Evolutionary conservation across 2,888 invertebrate species (phyloP), one percentile per base, ranked within the genome.

Genomic region (Neoitamus cyanurus): DNA sequence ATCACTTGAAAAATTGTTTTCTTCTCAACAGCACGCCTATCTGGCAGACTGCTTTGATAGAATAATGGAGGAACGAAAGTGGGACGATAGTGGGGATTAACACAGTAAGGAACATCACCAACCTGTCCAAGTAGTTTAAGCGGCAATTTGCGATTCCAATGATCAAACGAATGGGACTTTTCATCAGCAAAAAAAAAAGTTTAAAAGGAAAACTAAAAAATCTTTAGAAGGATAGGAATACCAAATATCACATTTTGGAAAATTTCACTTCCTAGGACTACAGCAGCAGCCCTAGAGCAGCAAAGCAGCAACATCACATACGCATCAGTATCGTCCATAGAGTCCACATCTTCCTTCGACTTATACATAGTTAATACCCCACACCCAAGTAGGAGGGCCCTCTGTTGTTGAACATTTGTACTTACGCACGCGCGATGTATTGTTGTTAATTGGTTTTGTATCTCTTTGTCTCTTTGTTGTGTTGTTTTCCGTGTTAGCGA

Each of bases 51-150:
- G 99, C 91, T 98, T 99, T 93, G 98, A 98, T 91, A 94, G 97
- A 93, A 96, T 98, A 93, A 95, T 96, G 90, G 97, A 98, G 90
- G 98, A 99, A 91, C 94, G 94, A 87, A 96, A 95, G 91, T 96
- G 96, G 96, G 93, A 94, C 85, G 96, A 96, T 90, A 94, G 95
- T 73, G 96, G 95, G 78, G 96, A 96, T 91, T 96, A 95, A 93
- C 92, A 69, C 15, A 25, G 2, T 58, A 5, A 1, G 9, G 25
- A 58, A 58, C 7, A 31, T 28, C 34, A 30, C n/a, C 5, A 58
- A 68, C 30, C 46, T 80, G 28, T 48, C 34, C 48, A 46, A 25
- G 58, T 42, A 46, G 77, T 46, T n/a, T 31, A 58, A 80, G 31
- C 31, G 58, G 31, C 48, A 80, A 80, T 80, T 80, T 80, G 48